Conservation (phyloP, 1,140 invertebrate species). For the Drosophila oshimai region DNA sequence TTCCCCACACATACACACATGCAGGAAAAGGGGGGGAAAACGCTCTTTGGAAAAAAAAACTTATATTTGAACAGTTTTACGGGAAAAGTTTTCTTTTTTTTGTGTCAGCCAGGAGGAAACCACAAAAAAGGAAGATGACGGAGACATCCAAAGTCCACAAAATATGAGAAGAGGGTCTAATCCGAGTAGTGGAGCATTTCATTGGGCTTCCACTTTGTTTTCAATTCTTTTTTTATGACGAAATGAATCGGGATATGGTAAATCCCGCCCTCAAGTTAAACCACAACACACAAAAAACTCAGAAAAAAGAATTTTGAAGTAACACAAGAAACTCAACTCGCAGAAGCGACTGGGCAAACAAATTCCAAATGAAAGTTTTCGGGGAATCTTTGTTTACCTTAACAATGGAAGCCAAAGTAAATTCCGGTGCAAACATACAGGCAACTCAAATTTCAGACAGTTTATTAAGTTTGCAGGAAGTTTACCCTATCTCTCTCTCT, state of each 20-base stretch:
- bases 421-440: conserved; percentile 11
- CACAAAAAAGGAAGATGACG: not conserved
- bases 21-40: not conserved
- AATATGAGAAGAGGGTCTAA: conserved; percentile 27
- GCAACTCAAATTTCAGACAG: conserved; percentile 36
- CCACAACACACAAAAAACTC: not conserved
- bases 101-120: conserved; percentile 3
- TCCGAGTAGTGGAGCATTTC: conserved; percentile 29
- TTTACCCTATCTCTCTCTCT: not conserved
- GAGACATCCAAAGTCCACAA: not conserved
- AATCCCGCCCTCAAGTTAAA: not conserved
- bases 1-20: not conserved
- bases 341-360: conserved; percentile 8
- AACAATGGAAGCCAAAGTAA: conserved; percentile 35
- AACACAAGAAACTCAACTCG: not conserved
- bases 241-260: not conserved
- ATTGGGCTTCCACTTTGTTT: conserved; percentile 10
- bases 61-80: conserved; percentile 49
- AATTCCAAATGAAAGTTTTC: conserved; percentile 20
- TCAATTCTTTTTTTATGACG: conserved; percentile 2
- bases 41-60: conserved; percentile 17
- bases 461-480: conserved; percentile 29
- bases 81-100: conserved; percentile 42
- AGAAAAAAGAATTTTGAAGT: too few species aligned
- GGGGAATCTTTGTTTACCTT: conserved; percentile 24